Conservation (phyloP, 2,113 vertebrate species). For the Pterocles burchelli region DNA sequence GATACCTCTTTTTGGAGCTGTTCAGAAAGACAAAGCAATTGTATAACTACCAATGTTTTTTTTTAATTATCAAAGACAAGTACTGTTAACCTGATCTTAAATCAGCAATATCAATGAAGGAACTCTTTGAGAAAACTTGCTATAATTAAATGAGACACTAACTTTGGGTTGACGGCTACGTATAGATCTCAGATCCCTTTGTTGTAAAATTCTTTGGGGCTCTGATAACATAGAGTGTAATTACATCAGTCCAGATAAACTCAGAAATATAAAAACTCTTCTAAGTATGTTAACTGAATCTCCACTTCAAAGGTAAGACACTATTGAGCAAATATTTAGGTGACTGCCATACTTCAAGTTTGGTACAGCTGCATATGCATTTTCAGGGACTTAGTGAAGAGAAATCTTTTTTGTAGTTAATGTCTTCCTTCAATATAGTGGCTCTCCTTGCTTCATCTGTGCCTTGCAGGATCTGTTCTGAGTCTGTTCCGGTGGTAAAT, state of each 20-base stretch:
- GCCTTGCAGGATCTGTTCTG: background rate
- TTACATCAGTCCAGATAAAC: background rate
- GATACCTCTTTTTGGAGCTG: too few species aligned
- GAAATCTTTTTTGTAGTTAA: background rate
- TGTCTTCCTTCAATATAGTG: background rate
- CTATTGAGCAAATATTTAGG: background rate
- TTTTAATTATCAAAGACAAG: background rate
- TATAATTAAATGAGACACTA: background rate
- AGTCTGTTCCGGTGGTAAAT: background rate
- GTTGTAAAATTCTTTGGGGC: background rate
- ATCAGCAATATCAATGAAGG: background rate
- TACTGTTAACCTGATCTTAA: background rate
- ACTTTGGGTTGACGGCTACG: background rate
- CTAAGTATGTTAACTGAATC: background rate
- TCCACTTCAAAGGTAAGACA: background rate
- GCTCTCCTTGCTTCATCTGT: background rate
- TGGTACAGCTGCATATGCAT: background rate
- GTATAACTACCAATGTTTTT: too few species aligned
- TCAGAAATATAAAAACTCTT: background rate
- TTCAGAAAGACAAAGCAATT: too few species aligned
- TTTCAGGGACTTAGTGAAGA: background rate
- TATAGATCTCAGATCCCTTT: background rate
- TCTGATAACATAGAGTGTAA: background rate
- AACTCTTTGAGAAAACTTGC: background rate
- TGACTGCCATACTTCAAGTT: background rate